Base-by-base conservation (phyloP, 2,113 vertebrate genomes). In the Malurus alboscapulatus region DNA sequence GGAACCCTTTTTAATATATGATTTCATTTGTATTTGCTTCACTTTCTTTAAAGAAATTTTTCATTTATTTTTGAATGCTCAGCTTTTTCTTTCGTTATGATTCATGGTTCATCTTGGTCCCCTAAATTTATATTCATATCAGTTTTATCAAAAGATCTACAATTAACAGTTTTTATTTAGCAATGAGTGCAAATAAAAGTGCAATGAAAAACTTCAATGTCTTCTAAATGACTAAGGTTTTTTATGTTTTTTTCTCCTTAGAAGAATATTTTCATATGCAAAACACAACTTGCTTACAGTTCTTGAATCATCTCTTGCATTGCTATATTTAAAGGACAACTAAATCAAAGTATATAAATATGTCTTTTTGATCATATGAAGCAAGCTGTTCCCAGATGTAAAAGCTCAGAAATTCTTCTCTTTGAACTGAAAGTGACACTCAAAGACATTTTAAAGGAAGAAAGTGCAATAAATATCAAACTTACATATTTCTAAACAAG, bases 351-450 rank as follows among this genome's bases (percentile, higher is more conserved):
- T 53, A 40, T 45, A 90, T 57, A 82, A 88, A 90, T 68, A 54
- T 22, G 51, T 36, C 29, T 53, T 77, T 95, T 84, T 92, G 91
- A 92, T 94, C 83, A 59, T 22, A 67, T 5, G 36, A 88, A 92
- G 21, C n/a, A 92, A 93, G 44, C 15, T 88, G 40, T 84, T 90
- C 88, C 61, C 48, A 92, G 86, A 88, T 48, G 30, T 45, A 78
- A 94, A 87, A 86, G 48, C 73, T 71, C 48, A 78, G 53, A 88
- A 81, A 68, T 75, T 76, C 0, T 62, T 88, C 89, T 74, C 59
- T 92, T 81, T 94, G 44, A 95, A 93, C 40, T 87, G 36, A 75
- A 92, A 92, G 25, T 90, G 44, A 75, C 58, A 84, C 77, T 93
- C 71, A 84, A 92, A 93, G 40, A 44, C 6, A 59, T 79, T 93